Percentiles rank a stretch among this genome's conserved stretches.
These are phyloP conservation scores for Campodea augens DNA, from an alignment of 1,140 invertebrate species.

Conservation along the genomic window DNA sequence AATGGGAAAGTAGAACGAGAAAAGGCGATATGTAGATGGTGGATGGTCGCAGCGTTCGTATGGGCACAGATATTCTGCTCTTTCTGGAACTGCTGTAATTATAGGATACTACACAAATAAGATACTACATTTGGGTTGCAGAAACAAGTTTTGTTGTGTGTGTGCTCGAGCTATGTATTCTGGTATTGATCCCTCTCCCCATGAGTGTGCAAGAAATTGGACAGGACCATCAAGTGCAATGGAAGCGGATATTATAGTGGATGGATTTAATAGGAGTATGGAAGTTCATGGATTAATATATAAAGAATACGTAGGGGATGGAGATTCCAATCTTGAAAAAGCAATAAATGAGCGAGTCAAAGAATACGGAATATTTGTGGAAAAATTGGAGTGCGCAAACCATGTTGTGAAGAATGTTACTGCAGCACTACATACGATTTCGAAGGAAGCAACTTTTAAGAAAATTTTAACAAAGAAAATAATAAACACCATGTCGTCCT, in stretches of 20 bases:
- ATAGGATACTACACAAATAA: conserved; percentile 19
- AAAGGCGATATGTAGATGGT: too few relatives aligned
- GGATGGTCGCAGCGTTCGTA: background rate
- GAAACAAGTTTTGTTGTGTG: conserved; percentile 9
- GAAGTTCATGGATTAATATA: conserved; percentile 15
- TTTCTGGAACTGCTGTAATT: conserved; percentile 9
- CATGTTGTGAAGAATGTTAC: conserved; percentile 21
- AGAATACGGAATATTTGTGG: conserved; percentile 8
- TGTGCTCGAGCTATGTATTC: conserved; percentile 4
- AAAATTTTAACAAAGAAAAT: conserved; percentile 12
- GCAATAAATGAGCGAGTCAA: conserved; percentile 10
- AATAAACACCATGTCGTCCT: conserved; percentile 12
- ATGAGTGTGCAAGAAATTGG: conserved; percentile 20
- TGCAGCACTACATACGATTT: too few relatives aligned
- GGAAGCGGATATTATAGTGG: conserved; percentile 23
- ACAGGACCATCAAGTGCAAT: conserved; percentile 21
- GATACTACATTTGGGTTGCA: conserved; percentile 19
- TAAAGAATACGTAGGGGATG: conserved; percentile 17
- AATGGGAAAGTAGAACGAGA: too few relatives aligned
- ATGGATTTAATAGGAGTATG: conserved; percentile 15
- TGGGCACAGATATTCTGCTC: background rate
- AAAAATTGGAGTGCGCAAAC: conserved; percentile 18
- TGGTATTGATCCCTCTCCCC: conserved; percentile 8
- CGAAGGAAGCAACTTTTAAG: conserved; percentile 15
- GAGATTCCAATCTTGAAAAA: conserved; percentile 14